Percentiles rank a stretch among this genome's conserved stretches.
Evolutionary conservation across 2,797 vertebrate genomes (phyloP).

Genomic region (Tenualosa thibaudeaui): DNA sequence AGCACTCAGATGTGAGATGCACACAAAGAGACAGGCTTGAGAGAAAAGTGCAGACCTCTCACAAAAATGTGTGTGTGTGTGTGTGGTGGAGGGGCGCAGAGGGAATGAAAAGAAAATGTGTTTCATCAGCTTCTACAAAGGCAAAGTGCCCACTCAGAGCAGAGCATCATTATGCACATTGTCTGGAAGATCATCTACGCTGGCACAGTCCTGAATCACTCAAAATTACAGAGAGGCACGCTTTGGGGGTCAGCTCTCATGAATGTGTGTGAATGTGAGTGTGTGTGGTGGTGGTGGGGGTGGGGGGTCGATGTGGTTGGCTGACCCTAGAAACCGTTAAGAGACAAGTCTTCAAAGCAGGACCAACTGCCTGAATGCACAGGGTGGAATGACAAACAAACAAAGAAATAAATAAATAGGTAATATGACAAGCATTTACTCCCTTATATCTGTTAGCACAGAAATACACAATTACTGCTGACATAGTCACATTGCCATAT

Average conservation of each 20-base stretch:
- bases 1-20: background rate
- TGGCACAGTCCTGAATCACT: slow-evolving; percentile 3
- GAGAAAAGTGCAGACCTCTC: background rate
- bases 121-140: slow-evolving; percentile 14
- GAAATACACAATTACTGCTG: background rate
- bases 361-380: background rate
- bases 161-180: slow-evolving; percentile 1
- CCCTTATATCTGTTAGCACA: background rate
- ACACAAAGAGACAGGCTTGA: background rate
- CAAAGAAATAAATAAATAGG: background rate
- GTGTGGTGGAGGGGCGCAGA: slow-evolving; percentile 40
- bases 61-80: background rate
- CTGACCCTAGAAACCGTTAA: background rate
- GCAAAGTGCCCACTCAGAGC: background rate
- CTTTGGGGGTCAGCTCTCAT: background rate
- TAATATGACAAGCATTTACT: background rate
- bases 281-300: background rate
- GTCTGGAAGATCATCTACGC: background rate
- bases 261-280: no score
- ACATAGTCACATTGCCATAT: background rate
- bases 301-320: background rate
- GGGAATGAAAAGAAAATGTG: background rate
- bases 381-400: background rate
- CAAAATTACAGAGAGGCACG: background rate
- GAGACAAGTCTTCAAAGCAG: background rate